Base-by-base conservation (phyloP, 92 coral and sea anemone species). In the Metridium senile region DNA sequence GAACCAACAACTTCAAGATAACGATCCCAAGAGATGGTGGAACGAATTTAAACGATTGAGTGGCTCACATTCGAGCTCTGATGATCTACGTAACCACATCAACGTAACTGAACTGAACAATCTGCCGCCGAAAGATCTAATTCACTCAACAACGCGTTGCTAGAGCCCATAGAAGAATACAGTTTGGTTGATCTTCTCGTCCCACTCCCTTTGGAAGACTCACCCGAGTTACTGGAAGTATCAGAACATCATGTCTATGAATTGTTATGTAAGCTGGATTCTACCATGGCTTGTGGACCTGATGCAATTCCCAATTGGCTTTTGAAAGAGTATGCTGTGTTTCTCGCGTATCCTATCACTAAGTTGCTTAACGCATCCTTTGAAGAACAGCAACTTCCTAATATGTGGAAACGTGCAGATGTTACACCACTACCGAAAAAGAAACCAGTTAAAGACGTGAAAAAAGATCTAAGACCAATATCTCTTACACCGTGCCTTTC, bases 1-100 rank as follows among this genome's bases (percentile, higher is more conserved):
- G 73, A 80, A 25, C 25, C 62, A 0, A 81, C 81, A 72, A 72
- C 77, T 80, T 30, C 72, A 81, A 63, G 72, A 74, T 49, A 70
- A 76, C 77, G 62, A 82, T 62, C 82, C 87, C 59, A 76, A 76
- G 59, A 32, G 68, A 46, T 82, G 87, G 83, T 76, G 82, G 85
- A 81, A 49, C 30, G 85, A 72, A 62, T 82, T 78, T 9, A 78
- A 78, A 70, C 81, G 83, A 21, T 73, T 80, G 71, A 57, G 82
- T 49, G 85, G 85, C 31, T 73, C 51, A 45, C 33, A 28, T 46
- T 56, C 69, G 27, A 33, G 34, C 62, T 56, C 70, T 16, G 71
- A 82, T 9, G 72, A 80, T 53, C 71, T 80, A 54, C 59, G 59
- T 54, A 20, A 21, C 23, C 59, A 9, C 49, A 39, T 39, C 13